These are phyloP conservation scores for Heliangelus exortis DNA, from an alignment of 2,797 vertebrate genomes.

Conservation along the genomic window DNA sequence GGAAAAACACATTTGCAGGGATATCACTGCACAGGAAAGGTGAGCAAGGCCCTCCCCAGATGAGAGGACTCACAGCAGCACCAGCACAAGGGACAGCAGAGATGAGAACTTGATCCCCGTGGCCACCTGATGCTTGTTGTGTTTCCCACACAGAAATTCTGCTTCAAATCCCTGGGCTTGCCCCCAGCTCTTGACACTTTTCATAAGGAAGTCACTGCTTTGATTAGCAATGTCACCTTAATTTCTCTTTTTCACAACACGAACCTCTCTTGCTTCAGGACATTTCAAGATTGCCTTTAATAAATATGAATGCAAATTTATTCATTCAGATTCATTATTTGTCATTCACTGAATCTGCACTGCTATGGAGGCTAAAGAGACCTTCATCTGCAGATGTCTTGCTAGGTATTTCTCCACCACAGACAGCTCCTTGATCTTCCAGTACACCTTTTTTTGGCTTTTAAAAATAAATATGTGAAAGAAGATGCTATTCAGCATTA, in stretches of 20 bases:
- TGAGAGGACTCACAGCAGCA: rapidly evolving
- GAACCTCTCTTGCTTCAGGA: not conserved
- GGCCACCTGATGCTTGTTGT: rapidly evolving
- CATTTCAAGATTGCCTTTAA: slow-evolving; percentile 46
- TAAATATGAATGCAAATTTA: slow-evolving; percentile 59
- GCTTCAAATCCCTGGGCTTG: rapidly evolving
- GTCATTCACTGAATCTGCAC: not conserved
- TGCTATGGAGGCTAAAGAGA: not conserved
- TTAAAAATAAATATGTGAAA: not conserved
- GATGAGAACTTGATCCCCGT: not conserved
- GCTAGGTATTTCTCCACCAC: not conserved
- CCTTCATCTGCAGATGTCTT: not conserved
- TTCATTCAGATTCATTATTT: slow-evolving; percentile 24
- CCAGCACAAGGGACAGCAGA: rapidly evolving
- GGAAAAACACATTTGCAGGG: rapidly evolving
- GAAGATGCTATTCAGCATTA: not conserved
- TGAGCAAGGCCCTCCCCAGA: too few relatives aligned
- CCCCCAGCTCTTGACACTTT: not conserved
- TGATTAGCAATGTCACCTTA: slow-evolving; percentile 60
- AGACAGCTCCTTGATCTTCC: not conserved
- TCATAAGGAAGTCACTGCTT: not conserved
- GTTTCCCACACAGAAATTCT: rapidly evolving
- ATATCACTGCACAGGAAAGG: rapidly evolving
- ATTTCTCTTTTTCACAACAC: not conserved
- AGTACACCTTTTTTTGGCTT: not conserved